A percentile compares a stretch with the other conserved stretches of the same genome.
Evolutionary conservation across 1,140 invertebrate species (phyloP).

Genomic region (Piezodorus guildinii): DNA sequence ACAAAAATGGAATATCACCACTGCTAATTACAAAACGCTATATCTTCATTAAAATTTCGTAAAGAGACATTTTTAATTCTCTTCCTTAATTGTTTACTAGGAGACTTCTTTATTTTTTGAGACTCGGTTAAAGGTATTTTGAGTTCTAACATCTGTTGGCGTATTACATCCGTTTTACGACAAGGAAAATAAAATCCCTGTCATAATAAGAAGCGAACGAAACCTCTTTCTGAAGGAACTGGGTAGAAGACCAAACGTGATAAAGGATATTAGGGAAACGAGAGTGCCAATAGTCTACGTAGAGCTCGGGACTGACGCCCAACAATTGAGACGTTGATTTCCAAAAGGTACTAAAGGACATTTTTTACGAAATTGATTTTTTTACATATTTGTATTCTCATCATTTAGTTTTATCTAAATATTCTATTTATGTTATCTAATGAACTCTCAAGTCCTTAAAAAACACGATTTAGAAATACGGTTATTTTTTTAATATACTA

Average conservation of each 20-base stretch:
- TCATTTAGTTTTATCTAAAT: too few species aligned
- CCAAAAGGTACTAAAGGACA: too few species aligned
- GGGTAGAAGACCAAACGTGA: slow-evolving; percentile 77
- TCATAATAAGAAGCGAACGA: slow-evolving; percentile 59
- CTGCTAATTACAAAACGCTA: too few species aligned
- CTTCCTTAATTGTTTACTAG: background rate
- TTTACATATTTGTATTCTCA: too few species aligned
- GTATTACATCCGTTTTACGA: slow-evolving; percentile 10
- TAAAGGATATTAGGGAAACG: slow-evolving; percentile 79
- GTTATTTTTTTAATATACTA: too few species aligned
- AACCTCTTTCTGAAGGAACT: slow-evolving; percentile 58
- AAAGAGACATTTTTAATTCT: background rate
- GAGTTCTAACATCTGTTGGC: slow-evolving; percentile 7
- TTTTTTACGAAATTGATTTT: too few species aligned
- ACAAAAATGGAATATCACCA: too few species aligned
- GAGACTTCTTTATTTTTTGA: slow-evolving; percentile 3
- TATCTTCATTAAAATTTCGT: background rate
- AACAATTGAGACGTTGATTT: too few species aligned
- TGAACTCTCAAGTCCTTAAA: too few species aligned
- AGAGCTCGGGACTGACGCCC: slow-evolving; percentile 78
- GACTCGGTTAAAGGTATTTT: too few species aligned
- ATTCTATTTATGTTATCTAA: too few species aligned
- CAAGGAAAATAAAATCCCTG: slow-evolving; percentile 19
- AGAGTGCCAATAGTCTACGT: slow-evolving; percentile 86
- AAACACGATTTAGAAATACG: too few species aligned